Conservation (phyloP, 2,888 invertebrate genomes). For the Apamea anceps region DNA sequence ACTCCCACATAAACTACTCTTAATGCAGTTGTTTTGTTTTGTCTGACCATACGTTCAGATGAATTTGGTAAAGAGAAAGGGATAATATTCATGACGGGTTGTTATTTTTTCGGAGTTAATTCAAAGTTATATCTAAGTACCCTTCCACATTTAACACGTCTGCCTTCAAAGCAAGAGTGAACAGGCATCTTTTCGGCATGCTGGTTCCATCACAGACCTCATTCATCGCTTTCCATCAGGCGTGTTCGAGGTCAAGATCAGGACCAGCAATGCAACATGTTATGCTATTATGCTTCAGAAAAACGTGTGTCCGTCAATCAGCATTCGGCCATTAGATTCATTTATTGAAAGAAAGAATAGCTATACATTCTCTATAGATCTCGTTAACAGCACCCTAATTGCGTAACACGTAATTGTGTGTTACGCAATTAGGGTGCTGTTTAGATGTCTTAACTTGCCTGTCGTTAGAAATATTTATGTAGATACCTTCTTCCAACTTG, state of each 20-base stretch:
- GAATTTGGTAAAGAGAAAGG: neutral
- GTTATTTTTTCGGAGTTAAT: neutral
- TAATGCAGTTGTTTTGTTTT: constrained; percentile 37
- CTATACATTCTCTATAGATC: neutral
- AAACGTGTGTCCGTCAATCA: neutral
- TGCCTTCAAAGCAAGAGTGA: neutral
- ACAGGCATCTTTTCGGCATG: neutral
- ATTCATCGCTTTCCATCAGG: neutral
- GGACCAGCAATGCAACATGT: neutral
- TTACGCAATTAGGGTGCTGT: too few species aligned
- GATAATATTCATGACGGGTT: neutral
- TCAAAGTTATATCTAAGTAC: neutral
- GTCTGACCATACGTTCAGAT: constrained; percentile 26
- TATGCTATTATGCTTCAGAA: neutral
- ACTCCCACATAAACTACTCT: constrained; percentile 61
- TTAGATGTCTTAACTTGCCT: neutral
- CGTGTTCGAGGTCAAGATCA: neutral
- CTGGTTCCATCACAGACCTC: neutral
- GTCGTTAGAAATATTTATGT: neutral
- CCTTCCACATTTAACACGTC: neutral
- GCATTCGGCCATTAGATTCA: neutral
- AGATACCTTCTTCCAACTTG: neutral
- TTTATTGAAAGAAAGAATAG: neutral
- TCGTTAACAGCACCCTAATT: too few species aligned
- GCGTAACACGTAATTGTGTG: too few species aligned